Conservation (phyloP, 2,797 vertebrate species). For the Rhinatrema bivittatum region DNA sequence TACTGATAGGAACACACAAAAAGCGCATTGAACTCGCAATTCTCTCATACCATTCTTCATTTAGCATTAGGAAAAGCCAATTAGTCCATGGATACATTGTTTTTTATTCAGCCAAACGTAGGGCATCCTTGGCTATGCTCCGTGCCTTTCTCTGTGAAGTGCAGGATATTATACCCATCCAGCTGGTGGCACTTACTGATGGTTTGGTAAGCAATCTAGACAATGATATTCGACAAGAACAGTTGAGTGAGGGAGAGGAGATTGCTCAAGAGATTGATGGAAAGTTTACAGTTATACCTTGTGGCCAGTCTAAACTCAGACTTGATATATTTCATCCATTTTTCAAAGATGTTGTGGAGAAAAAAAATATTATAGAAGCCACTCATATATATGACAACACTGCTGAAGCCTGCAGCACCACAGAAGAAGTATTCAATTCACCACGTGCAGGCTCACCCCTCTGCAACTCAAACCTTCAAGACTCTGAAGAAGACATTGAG, state of each 20-base stretch:
- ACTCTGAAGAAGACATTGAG: conserved; percentile 86
- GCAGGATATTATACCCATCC: conserved; percentile 90
- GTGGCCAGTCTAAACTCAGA: conserved; percentile 73
- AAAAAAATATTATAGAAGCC: conserved; percentile 84
- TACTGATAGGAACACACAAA: conserved; percentile 68
- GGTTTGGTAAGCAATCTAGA: conserved; percentile 72
- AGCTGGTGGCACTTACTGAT: conserved; percentile 80
- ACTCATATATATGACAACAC: conserved; percentile 93
- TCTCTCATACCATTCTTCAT: conserved; percentile 88
- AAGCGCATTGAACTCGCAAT: conserved; percentile 78
- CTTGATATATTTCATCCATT: conserved; percentile 84
- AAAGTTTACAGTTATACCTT: conserved; percentile 70
- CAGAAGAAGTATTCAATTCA: conserved; percentile 77
- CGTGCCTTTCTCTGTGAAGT: conserved; percentile 93
- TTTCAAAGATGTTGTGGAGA: conserved; percentile 84
- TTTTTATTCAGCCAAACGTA: conserved; percentile 83
- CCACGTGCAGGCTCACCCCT: conserved; percentile 83
- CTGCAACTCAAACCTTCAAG: conserved; percentile 74
- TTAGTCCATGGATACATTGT: conserved; percentile 89
- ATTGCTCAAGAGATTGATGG: conserved; percentile 89
- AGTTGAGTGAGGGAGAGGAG: conserved; percentile 83
- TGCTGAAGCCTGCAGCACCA: conserved; percentile 79
- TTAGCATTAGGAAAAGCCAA: conserved; percentile 81
- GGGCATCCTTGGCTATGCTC: conserved; percentile 85
- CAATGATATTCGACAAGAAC: conserved; percentile 75